Conservation (phyloP, 1,140 invertebrate genomes). For the Physella acuta region DNA sequence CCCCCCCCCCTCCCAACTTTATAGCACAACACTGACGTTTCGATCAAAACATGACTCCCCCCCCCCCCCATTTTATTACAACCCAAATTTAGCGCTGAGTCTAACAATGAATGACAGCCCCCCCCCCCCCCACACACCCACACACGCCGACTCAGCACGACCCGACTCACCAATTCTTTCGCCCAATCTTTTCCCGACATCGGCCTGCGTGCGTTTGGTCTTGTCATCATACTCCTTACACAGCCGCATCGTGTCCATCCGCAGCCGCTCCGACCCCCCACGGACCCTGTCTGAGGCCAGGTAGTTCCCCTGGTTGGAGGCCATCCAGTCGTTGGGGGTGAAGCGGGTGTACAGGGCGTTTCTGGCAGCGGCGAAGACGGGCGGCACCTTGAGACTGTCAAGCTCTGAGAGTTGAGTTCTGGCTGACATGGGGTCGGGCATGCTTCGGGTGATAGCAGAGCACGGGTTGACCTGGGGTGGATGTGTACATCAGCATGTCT, state of each 20-base stretch:
- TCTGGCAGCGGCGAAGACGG: slow-evolving; percentile 59
- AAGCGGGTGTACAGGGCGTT: slow-evolving; percentile 60
- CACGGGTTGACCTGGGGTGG: slow-evolving; percentile 44
- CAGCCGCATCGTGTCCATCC: slow-evolving; percentile 56
- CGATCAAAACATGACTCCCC: no score
- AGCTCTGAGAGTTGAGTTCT: slow-evolving; percentile 54
- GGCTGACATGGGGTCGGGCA: slow-evolving; percentile 51
- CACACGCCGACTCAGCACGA: no score
- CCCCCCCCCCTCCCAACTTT: no score
- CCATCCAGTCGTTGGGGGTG: slow-evolving; percentile 87
- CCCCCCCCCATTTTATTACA: no score
- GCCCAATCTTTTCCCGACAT: slow-evolving; percentile 64
- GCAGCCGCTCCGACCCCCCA: slow-evolving; percentile 55
- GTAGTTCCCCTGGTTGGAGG: slow-evolving; percentile 81
- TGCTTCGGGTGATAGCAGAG: slow-evolving; percentile 43
- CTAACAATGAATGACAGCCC: no score
- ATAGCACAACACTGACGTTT: no score
- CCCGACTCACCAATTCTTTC: slow-evolving; percentile 82
- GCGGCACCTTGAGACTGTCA: slow-evolving; percentile 58
- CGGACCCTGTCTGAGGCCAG: slow-evolving; percentile 74
- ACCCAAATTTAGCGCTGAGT: no score
- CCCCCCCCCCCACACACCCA: no score
- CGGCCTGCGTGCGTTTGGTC: slow-evolving; percentile 57
- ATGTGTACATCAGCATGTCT: no score
- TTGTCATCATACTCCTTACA: slow-evolving; percentile 60